Evolutionary conservation across 2,113 vertebrate genomes (phyloP).

Genomic region (sheep (Ovis aries)): ARS-UI_Ramb_v3.0 NC_056054.1:150899001-150899500

Average conservation of each 20-base stretch:
- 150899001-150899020: background rate
- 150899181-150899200: background rate
- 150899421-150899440: background rate
- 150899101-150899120: background rate
- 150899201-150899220: background rate
- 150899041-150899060: background rate
- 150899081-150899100: background rate
- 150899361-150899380: background rate
- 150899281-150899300: background rate
- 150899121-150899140: background rate
- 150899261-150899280: background rate
- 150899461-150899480: background rate
- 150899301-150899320: background rate
- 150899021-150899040: background rate
- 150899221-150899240: background rate
- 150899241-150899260: background rate
- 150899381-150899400: background rate
- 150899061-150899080: background rate
- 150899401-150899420: background rate
- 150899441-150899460: background rate
- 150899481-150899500: background rate
- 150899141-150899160: background rate
- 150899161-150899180: background rate
- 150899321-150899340: background rate
- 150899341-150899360: background rate